Percentiles rank a stretch among this genome's conserved stretches.
Evolutionary conservation across 1,140 invertebrate genomes (phyloP).

Genomic region (Sarcophaga bullata): DNA sequence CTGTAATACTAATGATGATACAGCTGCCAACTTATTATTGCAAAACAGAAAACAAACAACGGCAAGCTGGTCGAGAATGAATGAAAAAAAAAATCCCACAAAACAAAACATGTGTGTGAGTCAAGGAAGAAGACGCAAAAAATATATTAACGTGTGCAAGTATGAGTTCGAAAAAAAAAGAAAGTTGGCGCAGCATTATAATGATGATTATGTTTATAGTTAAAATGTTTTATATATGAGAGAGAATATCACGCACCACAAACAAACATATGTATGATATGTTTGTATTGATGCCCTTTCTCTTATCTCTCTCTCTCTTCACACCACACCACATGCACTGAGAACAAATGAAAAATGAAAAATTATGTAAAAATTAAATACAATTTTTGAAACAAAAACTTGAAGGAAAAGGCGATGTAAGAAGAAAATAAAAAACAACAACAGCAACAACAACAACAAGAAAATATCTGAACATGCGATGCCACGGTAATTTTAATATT

Average conservation of each 20-base stretch:
- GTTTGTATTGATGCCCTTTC: no score
- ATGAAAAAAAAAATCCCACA: no score
- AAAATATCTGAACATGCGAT: not conserved
- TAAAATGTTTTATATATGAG: no score
- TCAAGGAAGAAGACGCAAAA: not conserved
- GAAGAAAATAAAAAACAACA: not conserved
- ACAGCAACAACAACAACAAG: not conserved
- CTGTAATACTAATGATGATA: not conserved
- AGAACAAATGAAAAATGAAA: constrained; percentile 12
- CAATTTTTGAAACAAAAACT: constrained; percentile 24
- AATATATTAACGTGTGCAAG: not conserved
- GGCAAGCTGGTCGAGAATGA: not conserved
- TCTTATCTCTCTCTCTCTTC: no score
- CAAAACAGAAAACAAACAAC: not conserved
- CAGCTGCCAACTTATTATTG: not conserved
- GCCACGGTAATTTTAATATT: not conserved
- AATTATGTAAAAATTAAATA: constrained; percentile 23
- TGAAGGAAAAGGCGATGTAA: constrained; percentile 23
- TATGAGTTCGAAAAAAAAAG: constrained; percentile 5
- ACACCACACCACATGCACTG: not conserved
- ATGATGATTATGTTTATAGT: not conserved
- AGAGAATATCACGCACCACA: no score
- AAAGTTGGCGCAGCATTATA: not conserved
- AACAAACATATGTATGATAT: no score
- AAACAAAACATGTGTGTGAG: not conserved